Conservation (phyloP, 2,797 vertebrate species). For the Lemur catta region DNA sequence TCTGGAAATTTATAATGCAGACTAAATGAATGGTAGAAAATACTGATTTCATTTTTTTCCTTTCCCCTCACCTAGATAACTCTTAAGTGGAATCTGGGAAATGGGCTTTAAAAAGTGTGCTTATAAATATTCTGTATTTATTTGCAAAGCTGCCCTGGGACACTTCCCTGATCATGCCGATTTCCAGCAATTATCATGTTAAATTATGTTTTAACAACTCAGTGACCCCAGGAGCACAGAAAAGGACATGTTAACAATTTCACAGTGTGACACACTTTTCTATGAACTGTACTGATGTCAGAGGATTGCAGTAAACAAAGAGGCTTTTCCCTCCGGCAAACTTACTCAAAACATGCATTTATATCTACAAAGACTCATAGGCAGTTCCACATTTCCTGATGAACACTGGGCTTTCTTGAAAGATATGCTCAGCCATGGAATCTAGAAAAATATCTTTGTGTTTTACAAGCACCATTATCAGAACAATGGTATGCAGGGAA, state of each 20-base stretch:
- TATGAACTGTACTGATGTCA: neutral
- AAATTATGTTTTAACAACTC: conserved; percentile 37
- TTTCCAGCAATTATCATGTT: conserved; percentile 48
- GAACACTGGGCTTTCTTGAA: conserved; percentile 43
- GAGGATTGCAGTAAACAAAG: neutral
- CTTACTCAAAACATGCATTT: neutral
- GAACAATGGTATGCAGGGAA: conserved; percentile 49
- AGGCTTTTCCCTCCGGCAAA: neutral
- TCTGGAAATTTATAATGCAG: neutral
- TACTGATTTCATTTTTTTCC: neutral
- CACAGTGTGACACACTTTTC: neutral
- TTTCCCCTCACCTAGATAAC: neutral
- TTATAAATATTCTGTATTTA: conserved; percentile 38
- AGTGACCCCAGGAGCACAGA: neutral
- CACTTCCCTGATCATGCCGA: neutral
- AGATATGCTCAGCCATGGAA: neutral
- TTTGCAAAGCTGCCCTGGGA: conserved; percentile 15
- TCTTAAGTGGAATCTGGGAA: neutral
- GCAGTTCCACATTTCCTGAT: neutral
- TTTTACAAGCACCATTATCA: conserved; percentile 51
- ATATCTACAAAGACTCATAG: neutral
- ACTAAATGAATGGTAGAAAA: neutral
- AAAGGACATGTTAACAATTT: neutral
- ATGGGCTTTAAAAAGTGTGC: neutral
- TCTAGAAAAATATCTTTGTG: conserved; percentile 40